These are phyloP conservation scores for Notodonta dromedarius DNA, from an alignment of 2,888 invertebrate species.

Conservation along the genomic window DNA sequence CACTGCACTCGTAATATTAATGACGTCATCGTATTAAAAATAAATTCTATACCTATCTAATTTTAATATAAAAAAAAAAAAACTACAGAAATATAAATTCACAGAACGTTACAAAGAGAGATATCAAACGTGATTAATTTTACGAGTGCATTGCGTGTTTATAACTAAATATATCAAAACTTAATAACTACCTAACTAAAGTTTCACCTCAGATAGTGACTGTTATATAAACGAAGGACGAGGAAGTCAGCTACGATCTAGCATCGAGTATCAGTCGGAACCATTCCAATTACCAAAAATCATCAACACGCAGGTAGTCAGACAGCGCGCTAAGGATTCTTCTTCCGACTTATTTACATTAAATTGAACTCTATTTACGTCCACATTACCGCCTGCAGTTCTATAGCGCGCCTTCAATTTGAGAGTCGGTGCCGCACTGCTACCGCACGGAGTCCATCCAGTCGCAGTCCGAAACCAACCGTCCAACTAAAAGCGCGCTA, in stretches of 20 bases:
- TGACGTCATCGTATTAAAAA: constrained; percentile 25
- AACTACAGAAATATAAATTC: constrained; percentile 33
- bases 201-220: constrained; percentile 63
- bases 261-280: constrained; percentile 45
- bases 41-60: constrained; percentile 28
- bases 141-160: constrained; percentile 63
- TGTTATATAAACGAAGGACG: constrained; percentile 33
- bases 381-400: constrained; percentile 6
- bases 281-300: constrained; percentile 31
- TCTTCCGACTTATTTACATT: constrained; percentile 1
- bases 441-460: no score
- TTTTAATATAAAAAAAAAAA: constrained; percentile 21
- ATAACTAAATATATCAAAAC: constrained; percentile 61
- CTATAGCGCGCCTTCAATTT: not conserved
- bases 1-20: constrained; percentile 51
- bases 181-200: constrained; percentile 64
- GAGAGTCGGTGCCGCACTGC: no score
- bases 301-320: constrained; percentile 12
- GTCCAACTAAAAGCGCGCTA: no score
- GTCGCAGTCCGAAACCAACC: no score
- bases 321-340: constrained; percentile 2
- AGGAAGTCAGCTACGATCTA: constrained; percentile 42
- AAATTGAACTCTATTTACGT: not conserved
- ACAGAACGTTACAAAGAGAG: constrained; percentile 38
- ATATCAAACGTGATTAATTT: constrained; percentile 43